Conservation (phyloP, 2,888 invertebrate species). For the Blastobasis lacticolella region DNA sequence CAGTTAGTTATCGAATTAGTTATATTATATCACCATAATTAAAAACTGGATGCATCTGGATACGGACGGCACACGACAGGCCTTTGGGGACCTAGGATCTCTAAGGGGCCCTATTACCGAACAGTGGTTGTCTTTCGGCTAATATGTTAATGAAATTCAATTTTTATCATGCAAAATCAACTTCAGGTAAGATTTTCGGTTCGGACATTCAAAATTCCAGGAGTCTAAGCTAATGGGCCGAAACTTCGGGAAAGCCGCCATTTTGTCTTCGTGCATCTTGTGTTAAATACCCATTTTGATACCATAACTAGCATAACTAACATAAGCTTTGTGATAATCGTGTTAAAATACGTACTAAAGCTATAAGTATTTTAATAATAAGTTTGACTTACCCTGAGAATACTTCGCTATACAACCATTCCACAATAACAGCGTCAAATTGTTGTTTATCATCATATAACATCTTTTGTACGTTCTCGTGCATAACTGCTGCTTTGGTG, state of each 20-base stretch:
- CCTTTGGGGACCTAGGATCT: no score
- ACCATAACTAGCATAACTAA: no score
- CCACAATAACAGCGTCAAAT: slow-evolving; percentile 40
- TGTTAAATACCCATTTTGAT: no score
- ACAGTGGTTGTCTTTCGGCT: background rate
- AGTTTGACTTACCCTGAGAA: slow-evolving; percentile 28
- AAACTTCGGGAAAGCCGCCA: background rate
- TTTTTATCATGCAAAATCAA: background rate
- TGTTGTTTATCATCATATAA: slow-evolving; percentile 25
- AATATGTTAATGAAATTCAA: background rate
- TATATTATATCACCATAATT: no score
- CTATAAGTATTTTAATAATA: background rate
- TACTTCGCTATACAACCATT: slow-evolving; percentile 39
- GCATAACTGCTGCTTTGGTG: slow-evolving; percentile 16
- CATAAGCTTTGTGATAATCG: no score
- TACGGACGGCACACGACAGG: no score
- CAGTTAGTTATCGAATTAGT: no score
- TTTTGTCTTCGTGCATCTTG: no score
- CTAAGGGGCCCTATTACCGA: no score
- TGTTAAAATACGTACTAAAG: background rate
- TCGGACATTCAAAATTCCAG: background rate
- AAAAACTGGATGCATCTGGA: no score
- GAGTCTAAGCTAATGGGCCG: background rate
- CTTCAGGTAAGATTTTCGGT: background rate
- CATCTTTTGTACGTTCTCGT: slow-evolving; percentile 24